Evolutionary conservation across 2,888 invertebrate genomes (phyloP).

Genomic region (Danaus chrysippus): DNA sequence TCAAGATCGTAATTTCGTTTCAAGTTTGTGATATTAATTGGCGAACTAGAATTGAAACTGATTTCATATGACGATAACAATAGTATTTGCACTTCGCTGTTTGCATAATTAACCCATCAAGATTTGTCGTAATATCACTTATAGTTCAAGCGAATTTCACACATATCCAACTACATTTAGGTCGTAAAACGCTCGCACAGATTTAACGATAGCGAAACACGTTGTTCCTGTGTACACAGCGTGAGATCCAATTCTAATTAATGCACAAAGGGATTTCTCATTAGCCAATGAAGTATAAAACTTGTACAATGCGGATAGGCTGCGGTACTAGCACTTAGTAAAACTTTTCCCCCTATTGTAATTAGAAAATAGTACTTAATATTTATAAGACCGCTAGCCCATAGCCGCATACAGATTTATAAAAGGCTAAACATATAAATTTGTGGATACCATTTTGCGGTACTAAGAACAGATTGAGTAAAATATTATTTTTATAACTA

Average conservation of each 20-base stretch:
- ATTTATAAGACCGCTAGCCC: too few relatives aligned
- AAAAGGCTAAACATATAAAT: too few relatives aligned
- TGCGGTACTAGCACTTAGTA: background rate
- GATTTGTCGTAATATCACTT: conserved; percentile 10
- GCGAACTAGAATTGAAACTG: conserved; percentile 14
- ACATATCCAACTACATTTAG: background rate
- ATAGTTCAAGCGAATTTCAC: conserved; percentile 15
- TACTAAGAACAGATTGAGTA: too few relatives aligned
- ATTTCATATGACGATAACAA: conserved; percentile 22
- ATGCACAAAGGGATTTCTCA: conserved; percentile 40
- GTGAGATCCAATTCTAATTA: conserved; percentile 35
- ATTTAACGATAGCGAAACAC: background rate
- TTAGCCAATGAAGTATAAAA: conserved; percentile 34
- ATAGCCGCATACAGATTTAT: background rate
- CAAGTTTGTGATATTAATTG: conserved; percentile 4
- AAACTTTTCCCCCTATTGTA: too few relatives aligned
- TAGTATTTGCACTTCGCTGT: conserved; percentile 23
- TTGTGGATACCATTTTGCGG: too few relatives aligned
- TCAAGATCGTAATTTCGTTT: background rate
- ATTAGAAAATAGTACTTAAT: too few relatives aligned
- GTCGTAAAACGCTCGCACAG: background rate
- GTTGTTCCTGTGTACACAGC: conserved; percentile 5
- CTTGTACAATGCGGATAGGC: background rate
- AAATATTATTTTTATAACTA: too few relatives aligned
- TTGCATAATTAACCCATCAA: conserved; percentile 13